Conservation (phyloP, 2,888 invertebrate genomes). For the Malthinus seriepunctatus region DNA sequence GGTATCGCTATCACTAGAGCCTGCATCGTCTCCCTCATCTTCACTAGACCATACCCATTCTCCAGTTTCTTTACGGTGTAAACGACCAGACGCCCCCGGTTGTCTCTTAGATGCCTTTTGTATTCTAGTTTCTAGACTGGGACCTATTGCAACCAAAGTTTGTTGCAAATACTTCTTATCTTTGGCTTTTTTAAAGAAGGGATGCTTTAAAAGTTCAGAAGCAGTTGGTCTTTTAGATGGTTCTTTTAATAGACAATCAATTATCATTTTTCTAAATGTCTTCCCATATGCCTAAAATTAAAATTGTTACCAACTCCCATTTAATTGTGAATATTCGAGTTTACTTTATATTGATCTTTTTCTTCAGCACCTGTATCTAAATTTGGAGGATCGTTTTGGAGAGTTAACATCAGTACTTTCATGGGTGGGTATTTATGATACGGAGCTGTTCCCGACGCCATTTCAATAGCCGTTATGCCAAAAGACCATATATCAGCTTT, state of each 20-base stretch:
- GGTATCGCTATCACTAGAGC: conserved; percentile 59
- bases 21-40: conserved; percentile 76
- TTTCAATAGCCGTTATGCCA: conserved; percentile 97
- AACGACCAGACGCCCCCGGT: conserved; percentile 82
- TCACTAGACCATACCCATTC: conserved; percentile 99
- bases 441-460: conserved; percentile 98
- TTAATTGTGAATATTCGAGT: not conserved
- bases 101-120: conserved; percentile 83
- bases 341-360: conserved; percentile 91
- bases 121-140: conserved; percentile 87
- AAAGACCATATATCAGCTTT: conserved; percentile 96
- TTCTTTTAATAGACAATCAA: conserved; percentile 95
- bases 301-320: not conserved
- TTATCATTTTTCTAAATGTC: conserved; percentile 95
- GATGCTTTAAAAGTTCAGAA: conserved; percentile 92
- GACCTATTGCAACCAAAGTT: conserved; percentile 82
- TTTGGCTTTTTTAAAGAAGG: conserved; percentile 97
- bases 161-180: conserved; percentile 87
- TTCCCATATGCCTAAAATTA: conserved; percentile 79
- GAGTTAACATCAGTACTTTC: conserved; percentile 97
- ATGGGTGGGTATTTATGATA: conserved; percentile 99
- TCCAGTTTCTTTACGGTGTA: conserved; percentile 93
- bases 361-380: conserved; percentile 94
- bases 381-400: conserved; percentile 97
- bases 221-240: conserved; percentile 94